phyloP scores from a whole-genome alignment of 2,888 invertebrate species.

The Leptinotarsa juncta region DNA sequence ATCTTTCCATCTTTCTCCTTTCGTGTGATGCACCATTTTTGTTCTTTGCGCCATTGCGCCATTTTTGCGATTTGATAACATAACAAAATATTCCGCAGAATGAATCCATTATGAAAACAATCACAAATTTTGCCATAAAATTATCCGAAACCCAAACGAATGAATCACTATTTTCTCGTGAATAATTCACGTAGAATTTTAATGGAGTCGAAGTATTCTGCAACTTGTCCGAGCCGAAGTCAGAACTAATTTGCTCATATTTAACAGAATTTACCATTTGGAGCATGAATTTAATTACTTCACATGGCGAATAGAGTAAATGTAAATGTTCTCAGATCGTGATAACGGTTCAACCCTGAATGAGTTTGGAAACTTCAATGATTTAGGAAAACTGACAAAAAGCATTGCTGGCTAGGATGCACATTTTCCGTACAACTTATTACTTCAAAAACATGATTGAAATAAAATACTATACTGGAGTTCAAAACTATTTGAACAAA shows the following conservation, averaged over 20 bases:
- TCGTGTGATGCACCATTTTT: too few relatives aligned
- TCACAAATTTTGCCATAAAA: neutral
- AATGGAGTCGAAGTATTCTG: slow-evolving; percentile 22
- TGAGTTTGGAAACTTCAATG: slow-evolving; percentile 13
- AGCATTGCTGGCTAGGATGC: neutral
- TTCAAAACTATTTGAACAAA: too few relatives aligned
- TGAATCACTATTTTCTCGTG: slow-evolving; percentile 2
- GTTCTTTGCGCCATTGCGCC: too few relatives aligned
- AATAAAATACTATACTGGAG: too few relatives aligned
- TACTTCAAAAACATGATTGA: too few relatives aligned
- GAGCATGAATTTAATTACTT: slow-evolving; percentile 23
- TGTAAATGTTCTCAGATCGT: slow-evolving; percentile 19
- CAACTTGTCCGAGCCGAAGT: slow-evolving; percentile 18
- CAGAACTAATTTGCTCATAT: slow-evolving; percentile 24
- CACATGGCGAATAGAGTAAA: slow-evolving; percentile 12
- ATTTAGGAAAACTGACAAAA: slow-evolving; percentile 18
- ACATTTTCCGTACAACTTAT: neutral
- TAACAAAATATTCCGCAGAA: too few relatives aligned
- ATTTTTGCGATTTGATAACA: too few relatives aligned
- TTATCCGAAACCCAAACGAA: slow-evolving; percentile 2
- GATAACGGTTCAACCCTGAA: neutral
- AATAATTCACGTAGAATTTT: slow-evolving; percentile 21
- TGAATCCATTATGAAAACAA: neutral
- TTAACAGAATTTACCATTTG: slow-evolving; percentile 19
- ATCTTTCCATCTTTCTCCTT: too few relatives aligned